Evolutionary conservation across 2,888 invertebrate species (phyloP), one percentile per base, ranked within the genome.

Genomic region (Habroteleia sp.): DNA sequence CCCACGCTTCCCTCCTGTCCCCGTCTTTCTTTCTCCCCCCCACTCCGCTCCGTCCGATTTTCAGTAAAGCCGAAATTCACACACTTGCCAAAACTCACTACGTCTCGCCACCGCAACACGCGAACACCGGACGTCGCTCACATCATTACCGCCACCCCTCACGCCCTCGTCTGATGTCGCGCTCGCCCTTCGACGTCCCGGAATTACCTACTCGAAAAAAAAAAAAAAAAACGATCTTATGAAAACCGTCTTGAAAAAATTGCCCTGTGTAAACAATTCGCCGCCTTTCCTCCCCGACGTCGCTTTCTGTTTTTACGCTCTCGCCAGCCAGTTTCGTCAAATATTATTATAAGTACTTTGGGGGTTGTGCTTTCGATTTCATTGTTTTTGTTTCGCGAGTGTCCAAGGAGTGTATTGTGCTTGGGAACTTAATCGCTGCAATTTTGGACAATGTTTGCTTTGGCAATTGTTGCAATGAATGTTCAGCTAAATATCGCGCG

Each of bases 101-200:
- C n/a, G n/a, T n/a, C n/a, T n/a, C n/a, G n/a, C n/a, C n/a, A n/a
- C n/a, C n/a, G n/a, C n/a, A n/a, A n/a, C n/a, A n/a, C n/a, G n/a
- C n/a, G n/a, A n/a, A n/a, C n/a, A n/a, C n/a, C n/a, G n/a, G n/a
- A n/a, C n/a, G n/a, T n/a, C n/a, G n/a, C n/a, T n/a, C n/a, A n/a
- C n/a, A n/a, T n/a, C 77, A 80, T 79, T 81, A 82, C 79, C 81
- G 77, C 78, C 77, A 76, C 74, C 65, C 76, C 68, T 60, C 76
- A 74, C 68, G 62, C 62, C 73, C 56, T 69, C 63, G 50, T 35
- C 54, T 37, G 33, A 10, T 33, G 37, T 44, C 41, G 62, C 37
- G 13, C 35, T 23, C 39, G 37, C 23, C 31, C 54, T 13, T n/a
- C 52, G 23, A n/a, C 10, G 1, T 10, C 10, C 33, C 33, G 6